Evolutionary conservation across 2,888 invertebrate genomes (phyloP), one percentile per base, ranked within the genome.

Genomic region (Eledone cirrhosa): DNA sequence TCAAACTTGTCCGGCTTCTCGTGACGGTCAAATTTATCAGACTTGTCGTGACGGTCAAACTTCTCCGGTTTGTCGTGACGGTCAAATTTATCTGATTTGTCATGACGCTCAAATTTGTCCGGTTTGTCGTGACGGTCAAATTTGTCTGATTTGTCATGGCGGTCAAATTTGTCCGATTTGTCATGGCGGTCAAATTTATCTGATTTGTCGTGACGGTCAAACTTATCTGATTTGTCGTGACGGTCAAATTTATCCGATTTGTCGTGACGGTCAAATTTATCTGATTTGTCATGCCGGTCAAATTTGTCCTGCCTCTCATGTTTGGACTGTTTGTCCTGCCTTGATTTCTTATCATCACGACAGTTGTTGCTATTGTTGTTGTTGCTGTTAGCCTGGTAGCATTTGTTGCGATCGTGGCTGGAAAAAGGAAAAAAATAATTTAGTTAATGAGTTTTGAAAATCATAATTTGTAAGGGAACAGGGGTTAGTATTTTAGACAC

Each of bases 251-350:
- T 67, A 8, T 67, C 67, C 16, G 29, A 33, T 33, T 33, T 67
- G 33, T 67, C 67, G 31, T 31, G 29, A 22, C 67, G 67, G 14
- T 67, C 67, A 67, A 31, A 67, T 67, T 67, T 67, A 67, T 67
- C 67, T 33, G 29, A 33, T 67, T 67, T 67, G 5, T 67, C 67
- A 31, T 29, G 67, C 29, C 67, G 67, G 67, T 67, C 72, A 72
- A 72, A 72, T 31, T 72, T 72, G 72, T 72, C 72, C n/a, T n/a
- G 22, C 22, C 72, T 31, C 31, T 72, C 72, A 72, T 72, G 72
- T 41, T 72, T 72, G 72, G n/a, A 41, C 33, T 72, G 72, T 72
- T 72, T 72, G 41, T 72, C 72, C 29, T 72, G 72, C 19, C 72
- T 72, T 14, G 72, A n/a, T 22, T 72, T 72, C 41, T 72, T 72